Base-by-base conservation (phyloP, 64 coral and sea anemone genomes). In the Porites australiensis region DNA sequence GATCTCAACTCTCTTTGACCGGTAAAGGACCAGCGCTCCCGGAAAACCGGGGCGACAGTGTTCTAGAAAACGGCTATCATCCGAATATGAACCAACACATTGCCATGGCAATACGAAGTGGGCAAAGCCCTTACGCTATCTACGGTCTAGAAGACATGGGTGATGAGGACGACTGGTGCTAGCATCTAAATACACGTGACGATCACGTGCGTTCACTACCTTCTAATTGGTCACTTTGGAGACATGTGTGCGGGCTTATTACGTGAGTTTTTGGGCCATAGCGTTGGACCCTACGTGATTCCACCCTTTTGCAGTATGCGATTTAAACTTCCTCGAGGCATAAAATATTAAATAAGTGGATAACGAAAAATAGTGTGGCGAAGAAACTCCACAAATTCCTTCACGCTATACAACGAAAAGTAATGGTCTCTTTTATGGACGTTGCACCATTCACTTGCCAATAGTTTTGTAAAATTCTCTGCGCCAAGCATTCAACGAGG, bases 71-170 rank as follows among this genome's bases (percentile, higher is more conserved):
- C 20, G 98, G 98, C 72, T 99, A 99, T 22, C 98, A 99, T 10
- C 94, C 94, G 2, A 99, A 96, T 65, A 99, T 99, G 98, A 99
- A 99, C 86, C 98, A 98, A 79, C 96, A 96, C 64, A 99, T 99
- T 63, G 98, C 98, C n/a, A 99, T 99, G 98, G 98, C 98, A 4
- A 99, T 99, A 27, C 94, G 98, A 52, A 99, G 98, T 60, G 98
- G 98, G 6, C 94, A 99, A 50, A 99, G 94, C 49, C 98, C 98
- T 68, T 99, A 99, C 63, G 98, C 98, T 15, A 99, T 99, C 73
- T 99, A 96, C 63, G 98, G 98, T 72, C 83, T 99, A 3, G 94
- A 99, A 52, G 98, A 99, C 49, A 79, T 89, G 19, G 98, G 94
- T 4, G 98, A 99, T 20, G 98, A 96, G 27, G 98, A 99, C 18